Conservation (phyloP, 2,113 vertebrate species). For the Candoia aspera region DNA sequence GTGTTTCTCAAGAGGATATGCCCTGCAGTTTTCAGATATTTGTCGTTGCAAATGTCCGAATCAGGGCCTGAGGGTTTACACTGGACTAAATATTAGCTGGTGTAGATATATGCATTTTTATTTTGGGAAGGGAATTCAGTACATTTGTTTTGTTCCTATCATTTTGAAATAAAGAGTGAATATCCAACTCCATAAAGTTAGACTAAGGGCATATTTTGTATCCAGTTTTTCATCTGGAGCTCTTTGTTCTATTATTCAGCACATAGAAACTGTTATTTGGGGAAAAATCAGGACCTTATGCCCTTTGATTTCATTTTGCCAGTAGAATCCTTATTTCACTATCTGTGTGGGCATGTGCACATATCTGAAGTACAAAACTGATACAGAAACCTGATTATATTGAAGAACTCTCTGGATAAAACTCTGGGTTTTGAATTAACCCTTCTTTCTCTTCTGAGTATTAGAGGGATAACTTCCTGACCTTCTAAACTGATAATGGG, state of each 20-base stretch:
- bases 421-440: background rate
- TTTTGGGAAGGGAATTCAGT: background rate
- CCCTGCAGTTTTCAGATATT: background rate
- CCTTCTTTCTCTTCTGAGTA: background rate
- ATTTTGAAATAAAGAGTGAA: background rate
- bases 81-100: background rate
- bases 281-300: background rate
- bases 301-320: background rate
- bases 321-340: background rate
- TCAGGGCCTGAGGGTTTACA: background rate
- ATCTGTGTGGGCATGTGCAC: background rate
- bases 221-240: background rate
- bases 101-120: background rate
- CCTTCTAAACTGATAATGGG: background rate
- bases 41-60: background rate
- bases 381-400: background rate
- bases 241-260: background rate
- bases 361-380: background rate
- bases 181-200: background rate
- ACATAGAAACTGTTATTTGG: background rate
- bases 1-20: background rate
- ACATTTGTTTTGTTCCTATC: background rate
- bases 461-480: background rate
- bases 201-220: background rate
- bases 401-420: background rate